Evolutionary conservation across 2,113 vertebrate genomes (phyloP), one percentile per base, ranked within the genome.

Genomic region (Amblyornis subalaris): DNA sequence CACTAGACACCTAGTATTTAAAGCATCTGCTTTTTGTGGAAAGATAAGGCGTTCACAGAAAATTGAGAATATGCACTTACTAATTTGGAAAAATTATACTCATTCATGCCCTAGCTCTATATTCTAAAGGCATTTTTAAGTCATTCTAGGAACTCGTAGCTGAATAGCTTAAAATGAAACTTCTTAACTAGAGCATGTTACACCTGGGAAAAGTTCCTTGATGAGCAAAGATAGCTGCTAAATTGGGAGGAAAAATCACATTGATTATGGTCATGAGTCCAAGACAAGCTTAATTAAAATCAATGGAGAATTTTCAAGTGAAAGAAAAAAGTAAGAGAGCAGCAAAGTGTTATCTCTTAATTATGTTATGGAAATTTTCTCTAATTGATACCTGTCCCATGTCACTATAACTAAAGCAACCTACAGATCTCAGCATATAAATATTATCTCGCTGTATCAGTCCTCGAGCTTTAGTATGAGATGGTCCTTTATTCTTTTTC

Each of bases 221-320:
- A 93, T 94, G 76, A 90, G 82, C 75, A 93, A 90, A 93, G 72
- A 18, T 80, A 70, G 79, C 64, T 74, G 67, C 84, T 93, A 93
- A 90, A 96, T 25, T 44, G 76, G 33, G 51, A 22, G 48, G 33
- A 21, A 75, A 87, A 87, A 88, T 78, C 76, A 71, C 65, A 86
- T 48, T 90, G 86, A 94, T 93, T 92, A 90, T 25, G 86, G 92
- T 90, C 94, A 86, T 84, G 60, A 92, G 88, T 92, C 90, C 85
- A 92, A 93, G 83, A 84, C 83, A 93, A 88, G 55, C 40, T 96
- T 95, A 96, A 96, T 96, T 94, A 93, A 96, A 96, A 90, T 71
- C 80, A 95, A n/a, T 84, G 69, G 69, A 94, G 67, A 95, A 67
- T 88, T 78, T 95, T 78, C 58, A 93, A 86, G 64, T 70, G 69